Evolutionary conservation across 2,888 invertebrate species (phyloP).

Genomic region (Brachyptera risi): DNA sequence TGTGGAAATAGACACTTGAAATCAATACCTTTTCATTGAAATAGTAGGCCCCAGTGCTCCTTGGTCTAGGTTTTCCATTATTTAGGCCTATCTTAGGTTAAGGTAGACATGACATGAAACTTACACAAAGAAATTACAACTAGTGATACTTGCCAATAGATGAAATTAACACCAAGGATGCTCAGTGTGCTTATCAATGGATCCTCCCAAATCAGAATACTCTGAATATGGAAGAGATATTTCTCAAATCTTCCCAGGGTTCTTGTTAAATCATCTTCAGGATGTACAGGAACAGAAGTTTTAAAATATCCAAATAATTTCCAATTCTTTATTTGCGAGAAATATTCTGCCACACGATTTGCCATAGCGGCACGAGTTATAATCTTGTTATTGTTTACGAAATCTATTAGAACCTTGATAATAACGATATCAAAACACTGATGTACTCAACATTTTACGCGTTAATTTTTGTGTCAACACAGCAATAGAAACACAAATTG

Average conservation of each 20-base stretch:
- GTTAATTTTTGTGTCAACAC: neutral
- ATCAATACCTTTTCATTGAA: too few relatives aligned
- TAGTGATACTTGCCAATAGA: slow-evolving; percentile 48
- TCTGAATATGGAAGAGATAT: slow-evolving; percentile 36
- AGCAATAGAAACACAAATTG: neutral
- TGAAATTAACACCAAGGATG: slow-evolving; percentile 42
- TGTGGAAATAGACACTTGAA: too few relatives aligned
- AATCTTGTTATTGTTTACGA: too few relatives aligned
- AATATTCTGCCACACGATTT: neutral
- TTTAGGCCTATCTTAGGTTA: neutral
- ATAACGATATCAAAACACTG: neutral
- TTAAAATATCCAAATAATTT: neutral
- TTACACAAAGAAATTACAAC: slow-evolving; percentile 5
- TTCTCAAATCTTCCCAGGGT: slow-evolving; percentile 33
- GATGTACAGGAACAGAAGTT: neutral
- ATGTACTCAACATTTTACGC: neutral
- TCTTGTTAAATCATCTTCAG: slow-evolving; percentile 26
- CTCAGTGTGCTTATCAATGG: slow-evolving; percentile 41
- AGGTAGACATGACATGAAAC: too few relatives aligned
- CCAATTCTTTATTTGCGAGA: neutral
- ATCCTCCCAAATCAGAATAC: slow-evolving; percentile 44
- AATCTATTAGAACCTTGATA: too few relatives aligned
- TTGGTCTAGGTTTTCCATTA: too few relatives aligned
- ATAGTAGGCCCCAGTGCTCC: too few relatives aligned
- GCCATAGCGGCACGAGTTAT: too few relatives aligned